Evolutionary conservation across 2,888 invertebrate species (phyloP).

Genomic region (Pherbina coryleti): DNA sequence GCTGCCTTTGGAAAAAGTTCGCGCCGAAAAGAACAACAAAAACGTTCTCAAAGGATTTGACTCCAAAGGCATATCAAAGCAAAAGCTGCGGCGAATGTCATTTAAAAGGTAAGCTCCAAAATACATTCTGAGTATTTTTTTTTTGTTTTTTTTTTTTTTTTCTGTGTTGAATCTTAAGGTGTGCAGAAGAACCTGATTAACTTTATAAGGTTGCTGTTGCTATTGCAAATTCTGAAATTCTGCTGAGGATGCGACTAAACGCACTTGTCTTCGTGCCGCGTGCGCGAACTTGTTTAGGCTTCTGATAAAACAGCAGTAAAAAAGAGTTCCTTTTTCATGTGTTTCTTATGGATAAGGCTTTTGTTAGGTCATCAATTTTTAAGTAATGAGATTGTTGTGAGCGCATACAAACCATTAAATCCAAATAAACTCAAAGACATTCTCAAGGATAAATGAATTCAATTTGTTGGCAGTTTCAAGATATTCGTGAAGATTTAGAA

Average conservation of each 20-base stretch:
- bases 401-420: background rate
- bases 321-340: background rate
- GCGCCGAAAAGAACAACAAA: conserved; percentile 51
- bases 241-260: background rate
- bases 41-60: conserved; percentile 54
- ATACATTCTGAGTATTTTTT: background rate
- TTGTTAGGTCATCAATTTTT: background rate
- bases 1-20: conserved; percentile 49
- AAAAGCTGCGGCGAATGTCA: conserved; percentile 51
- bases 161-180: background rate
- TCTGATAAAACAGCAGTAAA: background rate
- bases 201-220: background rate
- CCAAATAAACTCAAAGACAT: background rate
- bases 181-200: background rate
- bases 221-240: no score
- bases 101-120: conserved; percentile 50
- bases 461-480: background rate
- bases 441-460: background rate
- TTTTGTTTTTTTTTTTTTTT: background rate
- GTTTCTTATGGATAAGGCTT: background rate
- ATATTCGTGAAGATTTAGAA: background rate
- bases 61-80: conserved; percentile 54
- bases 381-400: background rate
- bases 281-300: background rate
- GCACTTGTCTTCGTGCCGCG: conserved; percentile 14